These are phyloP conservation scores for Conchocele bisecta DNA, from an alignment of 2,888 invertebrate genomes.

Conservation along the genomic window DNA sequence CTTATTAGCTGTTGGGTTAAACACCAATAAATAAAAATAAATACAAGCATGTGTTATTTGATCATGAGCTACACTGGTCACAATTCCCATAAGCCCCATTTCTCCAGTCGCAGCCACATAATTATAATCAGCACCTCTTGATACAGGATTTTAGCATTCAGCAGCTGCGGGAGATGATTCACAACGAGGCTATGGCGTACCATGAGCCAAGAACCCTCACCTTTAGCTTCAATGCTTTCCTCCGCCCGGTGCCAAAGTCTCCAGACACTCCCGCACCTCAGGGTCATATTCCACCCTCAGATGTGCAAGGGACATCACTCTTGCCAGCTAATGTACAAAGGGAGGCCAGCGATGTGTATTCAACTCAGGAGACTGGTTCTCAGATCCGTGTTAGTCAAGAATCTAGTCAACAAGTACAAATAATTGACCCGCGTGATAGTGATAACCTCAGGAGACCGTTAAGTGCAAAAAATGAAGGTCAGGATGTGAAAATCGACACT, in stretches of 20 bases:
- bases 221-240: conserved; percentile 71
- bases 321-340: background rate
- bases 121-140: too few species aligned
- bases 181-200: conserved; percentile 80
- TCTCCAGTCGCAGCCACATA: too few species aligned
- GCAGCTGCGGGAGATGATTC: conserved; percentile 77
- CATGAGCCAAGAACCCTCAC: conserved; percentile 71
- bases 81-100: too few species aligned
- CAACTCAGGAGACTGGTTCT: background rate
- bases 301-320: background rate
- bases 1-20: too few species aligned
- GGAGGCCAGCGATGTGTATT: background rate
- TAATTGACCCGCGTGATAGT: conserved; percentile 22
- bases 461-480: conserved; percentile 47
- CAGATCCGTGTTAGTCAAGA: background rate
- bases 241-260: conserved; percentile 74
- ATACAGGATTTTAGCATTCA: conserved; percentile 76
- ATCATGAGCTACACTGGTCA: too few species aligned
- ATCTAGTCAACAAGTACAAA: background rate
- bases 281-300: conserved; percentile 4
- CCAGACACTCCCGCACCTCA: conserved; percentile 6
- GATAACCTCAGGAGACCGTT: conserved; percentile 62
- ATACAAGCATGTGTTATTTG: too few species aligned
- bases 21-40: too few species aligned
- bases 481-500: conserved; percentile 56